Evolutionary conservation across 1,140 invertebrate species (phyloP).

Genomic region (Chionoecetes opilio): DNA sequence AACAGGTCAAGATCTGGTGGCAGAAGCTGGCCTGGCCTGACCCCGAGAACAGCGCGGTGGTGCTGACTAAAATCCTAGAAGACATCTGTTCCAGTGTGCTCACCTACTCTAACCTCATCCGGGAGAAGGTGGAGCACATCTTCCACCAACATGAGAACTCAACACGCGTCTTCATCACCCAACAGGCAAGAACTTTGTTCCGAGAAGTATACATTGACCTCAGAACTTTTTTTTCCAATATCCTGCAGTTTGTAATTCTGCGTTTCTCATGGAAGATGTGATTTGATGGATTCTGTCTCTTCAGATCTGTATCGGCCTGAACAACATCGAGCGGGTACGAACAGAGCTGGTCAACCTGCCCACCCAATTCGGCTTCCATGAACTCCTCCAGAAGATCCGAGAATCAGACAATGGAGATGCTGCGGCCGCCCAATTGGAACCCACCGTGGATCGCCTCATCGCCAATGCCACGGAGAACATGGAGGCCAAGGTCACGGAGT

Average conservation of each 20-base stretch:
- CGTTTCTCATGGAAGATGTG: background rate
- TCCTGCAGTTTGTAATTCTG: background rate
- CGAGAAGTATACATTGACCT: background rate
- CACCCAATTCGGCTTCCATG: conserved; percentile 63
- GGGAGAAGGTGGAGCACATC: conserved; percentile 78
- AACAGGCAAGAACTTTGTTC: conserved; percentile 11
- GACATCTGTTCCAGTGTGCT: conserved; percentile 77
- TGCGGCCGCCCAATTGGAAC: conserved; percentile 67
- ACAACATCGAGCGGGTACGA: conserved; percentile 80
- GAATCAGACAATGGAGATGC: background rate
- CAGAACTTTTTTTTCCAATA: background rate
- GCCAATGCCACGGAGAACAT: conserved; percentile 77
- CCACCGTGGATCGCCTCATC: conserved; percentile 73
- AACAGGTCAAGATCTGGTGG: conserved; percentile 80
- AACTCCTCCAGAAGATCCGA: conserved; percentile 61
- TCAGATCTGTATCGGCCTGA: conserved; percentile 80
- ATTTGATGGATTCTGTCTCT: background rate
- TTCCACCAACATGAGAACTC: conserved; percentile 66
- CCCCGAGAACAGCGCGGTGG: conserved; percentile 76
- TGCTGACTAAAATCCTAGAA: conserved; percentile 78
- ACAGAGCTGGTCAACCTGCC: conserved; percentile 75
- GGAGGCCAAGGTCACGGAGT: conserved; percentile 78
- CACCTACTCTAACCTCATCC: conserved; percentile 76
- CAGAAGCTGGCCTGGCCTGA: conserved; percentile 80
- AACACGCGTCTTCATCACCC: conserved; percentile 72